A percentile compares a stretch with the other conserved stretches of the same genome.
Evolutionary conservation across 2,888 invertebrate genomes (phyloP).

Genomic region (Nowickia ferox): DNA sequence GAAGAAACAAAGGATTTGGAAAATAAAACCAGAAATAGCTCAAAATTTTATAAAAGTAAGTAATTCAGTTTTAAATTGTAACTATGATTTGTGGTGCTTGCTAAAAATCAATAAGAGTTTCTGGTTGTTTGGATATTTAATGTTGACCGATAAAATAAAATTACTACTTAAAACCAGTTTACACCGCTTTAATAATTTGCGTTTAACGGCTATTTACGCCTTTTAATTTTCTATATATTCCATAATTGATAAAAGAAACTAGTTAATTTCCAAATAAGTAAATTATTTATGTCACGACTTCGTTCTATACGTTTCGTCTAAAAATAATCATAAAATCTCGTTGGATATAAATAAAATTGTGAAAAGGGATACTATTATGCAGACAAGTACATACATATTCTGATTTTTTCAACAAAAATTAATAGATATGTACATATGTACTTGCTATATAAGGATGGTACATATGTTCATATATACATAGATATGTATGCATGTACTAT

Average conservation of each 20-base stretch:
- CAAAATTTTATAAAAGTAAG: conserved; percentile 29
- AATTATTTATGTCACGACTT: conserved; percentile 3
- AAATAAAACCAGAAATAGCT: conserved; percentile 4
- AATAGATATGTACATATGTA: not conserved
- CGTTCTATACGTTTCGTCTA: not conserved
- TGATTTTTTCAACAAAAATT: not conserved
- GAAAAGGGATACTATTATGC: not conserved
- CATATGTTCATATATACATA: not conserved
- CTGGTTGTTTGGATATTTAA: not conserved
- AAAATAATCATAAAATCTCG: not conserved
- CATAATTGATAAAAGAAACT: conserved; percentile 26
- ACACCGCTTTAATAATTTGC: conserved; percentile 43
- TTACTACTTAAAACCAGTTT: conserved; percentile 49
- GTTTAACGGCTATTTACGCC: conserved; percentile 46
- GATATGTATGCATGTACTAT: too few species aligned
- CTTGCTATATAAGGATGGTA: too few species aligned
- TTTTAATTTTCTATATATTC: conserved; percentile 8
- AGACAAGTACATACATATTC: not conserved
- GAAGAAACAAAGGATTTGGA: not conserved
- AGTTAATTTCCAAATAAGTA: conserved; percentile 7
- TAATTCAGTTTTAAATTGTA: not conserved
- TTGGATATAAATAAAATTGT: not conserved
- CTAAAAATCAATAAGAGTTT: conserved; percentile 55
- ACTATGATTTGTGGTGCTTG: not conserved
- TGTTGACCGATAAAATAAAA: conserved; percentile 22